phyloP scores from a whole-genome alignment of 2,113 vertebrate species.

The Coptodon bakossiorum region DNA sequence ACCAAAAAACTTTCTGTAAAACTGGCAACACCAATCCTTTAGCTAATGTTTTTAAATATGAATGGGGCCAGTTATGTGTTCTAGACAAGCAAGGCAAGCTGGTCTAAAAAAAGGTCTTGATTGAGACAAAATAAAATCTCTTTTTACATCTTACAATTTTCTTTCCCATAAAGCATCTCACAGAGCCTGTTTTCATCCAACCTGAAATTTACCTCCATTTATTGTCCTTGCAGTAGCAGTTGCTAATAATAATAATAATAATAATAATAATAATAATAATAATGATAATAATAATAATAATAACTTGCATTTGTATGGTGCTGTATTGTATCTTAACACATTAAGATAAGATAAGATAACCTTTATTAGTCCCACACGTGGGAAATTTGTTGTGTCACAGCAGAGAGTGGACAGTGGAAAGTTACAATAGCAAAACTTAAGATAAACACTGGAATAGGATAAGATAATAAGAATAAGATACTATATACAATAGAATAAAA shows the following conservation, averaged over 20 bases:
- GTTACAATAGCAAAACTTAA: background rate
- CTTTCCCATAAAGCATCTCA: background rate
- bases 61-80: background rate
- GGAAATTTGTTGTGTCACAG: background rate
- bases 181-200: background rate
- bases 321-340: background rate
- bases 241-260: background rate
- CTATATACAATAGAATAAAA: no score
- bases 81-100: background rate
- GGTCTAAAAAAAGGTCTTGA: background rate
- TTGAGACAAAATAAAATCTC: background rate
- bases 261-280: background rate
- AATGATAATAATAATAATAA: background rate
- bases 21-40: background rate
- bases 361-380: rapidly evolving
- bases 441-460: background rate
- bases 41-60: background rate
- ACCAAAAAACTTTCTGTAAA: background rate
- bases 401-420: no score
- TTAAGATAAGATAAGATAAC: background rate
- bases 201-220: background rate
- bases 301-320: background rate
- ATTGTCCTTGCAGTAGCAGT: background rate
- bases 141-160: background rate
- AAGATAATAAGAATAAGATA: background rate